Evolutionary conservation across 2,113 vertebrate genomes (phyloP).

Genomic region (Meriones unguiculatus): DNA sequence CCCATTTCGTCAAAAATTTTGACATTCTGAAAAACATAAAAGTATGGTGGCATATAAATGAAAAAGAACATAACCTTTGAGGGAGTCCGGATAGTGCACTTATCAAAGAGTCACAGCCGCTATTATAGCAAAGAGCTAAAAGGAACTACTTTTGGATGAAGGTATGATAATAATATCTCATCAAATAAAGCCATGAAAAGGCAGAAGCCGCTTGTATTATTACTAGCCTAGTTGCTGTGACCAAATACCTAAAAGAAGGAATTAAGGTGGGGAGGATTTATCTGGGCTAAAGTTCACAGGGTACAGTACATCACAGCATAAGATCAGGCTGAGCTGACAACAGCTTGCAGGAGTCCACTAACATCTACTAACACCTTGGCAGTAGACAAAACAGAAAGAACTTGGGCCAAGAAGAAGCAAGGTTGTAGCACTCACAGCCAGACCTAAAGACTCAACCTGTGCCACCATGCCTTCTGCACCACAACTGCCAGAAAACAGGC

Average conservation of each 20-base stretch:
- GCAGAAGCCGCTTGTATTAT: neutral
- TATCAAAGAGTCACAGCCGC: slow-evolving; percentile 11
- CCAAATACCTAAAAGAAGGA: neutral
- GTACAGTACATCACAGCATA: neutral
- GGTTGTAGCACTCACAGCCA: neutral
- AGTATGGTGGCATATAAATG: neutral
- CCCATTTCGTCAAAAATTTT: neutral
- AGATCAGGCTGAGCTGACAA: neutral
- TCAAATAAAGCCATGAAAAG: neutral
- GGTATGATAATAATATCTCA: neutral
- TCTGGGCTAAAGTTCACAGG: neutral
- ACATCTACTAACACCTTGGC: neutral
- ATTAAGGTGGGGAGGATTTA: neutral
- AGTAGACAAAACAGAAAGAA: neutral
- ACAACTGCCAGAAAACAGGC: neutral
- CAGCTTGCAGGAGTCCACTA: neutral
- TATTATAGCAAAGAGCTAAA: slow-evolving; percentile 11
- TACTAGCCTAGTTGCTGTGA: neutral
- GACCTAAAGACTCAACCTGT: neutral
- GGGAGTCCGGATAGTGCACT: neutral
- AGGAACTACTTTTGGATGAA: neutral
- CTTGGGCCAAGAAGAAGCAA: neutral
- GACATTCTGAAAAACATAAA: neutral
- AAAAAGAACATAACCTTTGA: neutral
- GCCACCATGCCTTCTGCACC: neutral